Percentiles rank a stretch among this genome's conserved stretches.
phyloP scores from a whole-genome alignment of 2,888 invertebrate species.

The Didymodactylos carnosus region DNA sequence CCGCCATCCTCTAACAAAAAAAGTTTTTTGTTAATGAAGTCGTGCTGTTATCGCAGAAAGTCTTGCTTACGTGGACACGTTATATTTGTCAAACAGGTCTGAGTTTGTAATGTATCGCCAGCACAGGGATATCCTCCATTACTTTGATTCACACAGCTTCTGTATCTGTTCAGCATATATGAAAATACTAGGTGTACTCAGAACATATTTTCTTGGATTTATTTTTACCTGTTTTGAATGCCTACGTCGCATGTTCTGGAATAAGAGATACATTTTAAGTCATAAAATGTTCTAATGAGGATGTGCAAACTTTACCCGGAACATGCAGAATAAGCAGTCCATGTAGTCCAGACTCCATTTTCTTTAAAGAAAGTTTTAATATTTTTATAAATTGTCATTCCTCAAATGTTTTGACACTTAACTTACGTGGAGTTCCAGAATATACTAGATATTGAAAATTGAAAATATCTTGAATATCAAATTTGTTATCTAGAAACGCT shows the following conservation, averaged over 20 bases:
- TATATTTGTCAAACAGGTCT: neutral
- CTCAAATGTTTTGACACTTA: neutral
- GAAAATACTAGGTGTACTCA: too few relatives aligned
- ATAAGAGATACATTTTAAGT: too few relatives aligned
- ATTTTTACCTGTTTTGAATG: too few relatives aligned
- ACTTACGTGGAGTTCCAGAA: neutral
- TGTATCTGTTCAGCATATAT: too few relatives aligned
- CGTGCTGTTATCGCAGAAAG: neutral
- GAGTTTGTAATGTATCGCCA: neutral
- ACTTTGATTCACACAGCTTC: neutral
- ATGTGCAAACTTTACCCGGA: too few relatives aligned
- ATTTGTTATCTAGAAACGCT: too few relatives aligned
- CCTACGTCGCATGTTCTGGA: too few relatives aligned
- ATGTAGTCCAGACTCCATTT: neutral
- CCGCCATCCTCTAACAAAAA: neutral
- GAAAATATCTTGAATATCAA: too few relatives aligned
- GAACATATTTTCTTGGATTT: too few relatives aligned
- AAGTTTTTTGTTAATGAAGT: too few relatives aligned
- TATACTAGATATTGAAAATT: neutral
- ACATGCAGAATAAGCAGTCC: too few relatives aligned
- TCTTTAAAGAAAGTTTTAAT: neutral
- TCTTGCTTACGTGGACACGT: neutral
- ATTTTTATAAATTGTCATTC: neutral
- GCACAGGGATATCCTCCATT: neutral
- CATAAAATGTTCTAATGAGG: too few relatives aligned